A percentile compares a stretch with the other conserved stretches of the same genome.
These are phyloP conservation scores for Pipistrellus pygmaeus DNA, from an alignment of 2,797 vertebrate genomes.

Conservation along the genomic window DNA sequence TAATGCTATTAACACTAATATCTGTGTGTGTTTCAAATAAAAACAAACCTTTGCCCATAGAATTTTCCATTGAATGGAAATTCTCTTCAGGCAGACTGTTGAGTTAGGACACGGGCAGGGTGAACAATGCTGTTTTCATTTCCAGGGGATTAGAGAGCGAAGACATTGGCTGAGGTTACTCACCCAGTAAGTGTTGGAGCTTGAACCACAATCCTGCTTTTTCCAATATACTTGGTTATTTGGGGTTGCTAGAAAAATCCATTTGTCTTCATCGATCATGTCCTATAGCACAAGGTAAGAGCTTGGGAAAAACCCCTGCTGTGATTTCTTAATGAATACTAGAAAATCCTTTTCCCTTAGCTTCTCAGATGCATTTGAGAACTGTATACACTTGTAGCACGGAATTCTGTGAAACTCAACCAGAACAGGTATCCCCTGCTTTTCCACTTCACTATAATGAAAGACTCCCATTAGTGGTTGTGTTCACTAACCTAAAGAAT, in stretches of 20 bases:
- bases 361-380: not conserved
- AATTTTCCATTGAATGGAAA: not conserved
- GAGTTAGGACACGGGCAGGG: not conserved
- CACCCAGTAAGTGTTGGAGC: not conserved
- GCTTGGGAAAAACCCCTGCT: not conserved
- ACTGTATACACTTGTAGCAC: not conserved
- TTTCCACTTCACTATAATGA: not conserved
- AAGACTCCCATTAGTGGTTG: not conserved
- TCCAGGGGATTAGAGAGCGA: not conserved
- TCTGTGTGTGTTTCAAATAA: slow-evolving; percentile 5
- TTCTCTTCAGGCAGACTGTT: not conserved
- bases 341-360: not conserved
- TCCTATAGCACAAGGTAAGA: not conserved
- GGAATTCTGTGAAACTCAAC: not conserved
- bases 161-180: not conserved
- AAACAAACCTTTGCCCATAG: not conserved
- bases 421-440: not conserved
- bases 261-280: not conserved
- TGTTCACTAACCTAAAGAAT: not conserved
- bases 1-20: not conserved
- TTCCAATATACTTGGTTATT: not conserved
- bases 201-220: not conserved
- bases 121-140: not conserved
- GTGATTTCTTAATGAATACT: slow-evolving; percentile 14
- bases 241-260: not conserved